Base-by-base conservation (phyloP, 2,888 invertebrate species). In the Platycnemis pennipes region DNA sequence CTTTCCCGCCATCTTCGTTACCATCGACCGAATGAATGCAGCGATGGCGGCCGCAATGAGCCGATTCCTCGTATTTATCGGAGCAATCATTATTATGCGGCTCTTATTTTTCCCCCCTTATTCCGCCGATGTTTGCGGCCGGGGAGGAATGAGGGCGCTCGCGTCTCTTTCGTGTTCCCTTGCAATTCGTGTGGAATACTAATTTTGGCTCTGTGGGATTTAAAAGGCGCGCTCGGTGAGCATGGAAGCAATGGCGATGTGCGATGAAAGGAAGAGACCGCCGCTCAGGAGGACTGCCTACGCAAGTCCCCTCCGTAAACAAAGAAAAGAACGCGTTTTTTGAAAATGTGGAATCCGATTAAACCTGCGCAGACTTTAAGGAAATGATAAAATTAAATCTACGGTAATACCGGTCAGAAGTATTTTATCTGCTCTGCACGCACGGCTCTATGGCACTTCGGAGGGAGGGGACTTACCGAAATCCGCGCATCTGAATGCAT, bases 51-150 rank as follows among this genome's bases (percentile, higher is more conserved):
- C 37, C 77, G 77, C 77, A 77, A 77, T 77, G 77, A 77, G 77
- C 77, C 37, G 77, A 77, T 77, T 77, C 77, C 77, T 77, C 77
- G 77, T 77, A 77, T 77, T 77, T 77, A 77, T 77, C 77, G 77
- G 77, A 77, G 31, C 77, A 37, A 77, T 77, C 77, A 77, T 77
- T 77, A 77, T 77, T 77, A 77, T 77, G 77, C 77, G 77, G n/a
- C 31, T 77, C 77, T 77, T 77, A 77, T 77, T 77, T n/a, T 77
- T 77, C 37, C 77, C 37, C 37, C 77, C 77, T 37, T n/a, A 11
- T 16, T 77, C 77, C 77, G 11, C 7, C 77, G 77, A 77, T 77
- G 37, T 77, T 77, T 77, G 77, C 77, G n/a, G 11, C 37, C 11
- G 2, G 37, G 37, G 37, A 26, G 77, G 77, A 77, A 77, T 77